Conservation (phyloP, 2,797 vertebrate species). For the Gouania willdenowi region DNA sequence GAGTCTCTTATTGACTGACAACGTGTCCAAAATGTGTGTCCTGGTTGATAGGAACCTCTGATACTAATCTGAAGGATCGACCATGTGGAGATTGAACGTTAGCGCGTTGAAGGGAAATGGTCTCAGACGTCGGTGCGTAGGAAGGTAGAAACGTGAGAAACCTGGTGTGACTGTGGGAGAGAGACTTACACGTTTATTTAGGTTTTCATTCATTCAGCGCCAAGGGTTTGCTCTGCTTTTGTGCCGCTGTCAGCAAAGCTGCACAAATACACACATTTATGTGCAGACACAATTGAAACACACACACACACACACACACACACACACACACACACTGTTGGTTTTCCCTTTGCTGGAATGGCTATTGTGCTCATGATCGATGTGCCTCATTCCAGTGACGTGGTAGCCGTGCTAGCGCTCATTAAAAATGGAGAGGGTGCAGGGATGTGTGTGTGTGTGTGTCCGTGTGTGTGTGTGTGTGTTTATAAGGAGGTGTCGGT, state of each 20-base stretch:
- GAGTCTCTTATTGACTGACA: too few species aligned
- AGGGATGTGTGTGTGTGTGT: slow-evolving; percentile 25
- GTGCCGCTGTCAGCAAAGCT: slow-evolving; percentile 43
- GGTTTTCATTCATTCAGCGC: slow-evolving; percentile 42
- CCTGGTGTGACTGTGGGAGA: slow-evolving; percentile 21
- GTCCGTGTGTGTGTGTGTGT: slow-evolving; percentile 19
- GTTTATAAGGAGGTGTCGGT: slow-evolving; percentile 68
- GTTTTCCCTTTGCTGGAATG: slow-evolving; percentile 53
- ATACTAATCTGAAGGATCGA: too few species aligned
- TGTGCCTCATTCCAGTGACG: slow-evolving; percentile 87
- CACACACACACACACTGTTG: slow-evolving; percentile 1
- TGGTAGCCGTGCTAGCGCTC: slow-evolving; percentile 82
- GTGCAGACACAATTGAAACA: background rate
- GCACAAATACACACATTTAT: slow-evolving; percentile 20
- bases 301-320: slow-evolving; percentile 4
- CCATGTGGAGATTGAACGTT: slow-evolving; percentile 45
- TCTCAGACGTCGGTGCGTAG: slow-evolving; percentile 14
- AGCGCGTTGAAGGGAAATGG: background rate
- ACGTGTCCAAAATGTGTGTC: too few species aligned
- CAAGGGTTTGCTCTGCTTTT: slow-evolving; percentile 54
- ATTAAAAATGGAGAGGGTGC: slow-evolving; percentile 88
- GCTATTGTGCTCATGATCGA: slow-evolving; percentile 82
- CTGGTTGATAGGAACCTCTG: too few species aligned
- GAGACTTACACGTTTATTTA: slow-evolving; percentile 27
- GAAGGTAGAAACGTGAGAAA: slow-evolving; percentile 16